Evolutionary conservation across 2,888 invertebrate species (phyloP), one percentile per base, ranked within the genome.

Genomic region (Drosophila longiperda): DNA sequence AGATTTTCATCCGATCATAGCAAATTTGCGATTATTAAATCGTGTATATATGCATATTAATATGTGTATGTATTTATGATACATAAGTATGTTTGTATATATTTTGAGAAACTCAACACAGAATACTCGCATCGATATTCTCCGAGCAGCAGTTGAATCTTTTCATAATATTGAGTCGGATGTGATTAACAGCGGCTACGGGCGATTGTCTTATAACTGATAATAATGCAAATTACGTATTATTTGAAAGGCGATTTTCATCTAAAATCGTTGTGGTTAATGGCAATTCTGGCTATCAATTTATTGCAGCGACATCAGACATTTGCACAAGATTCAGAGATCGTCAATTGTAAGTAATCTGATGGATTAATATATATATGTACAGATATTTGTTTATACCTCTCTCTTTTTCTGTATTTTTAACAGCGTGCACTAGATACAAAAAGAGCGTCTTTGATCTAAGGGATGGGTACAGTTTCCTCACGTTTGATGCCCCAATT

Each of bases 391-490:
- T 40, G 40, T 4, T 15, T 11, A 1, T 15, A 20, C 4, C 4
- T n/a, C 1, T 4, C 6, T 8, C 12, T n/a, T 7, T 15, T 17
- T 45, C 2, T 23, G 32, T 48, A 7, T 12, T 9, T 42, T 33
- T 0, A 15, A 11, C 62, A 84, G 83, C 79, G 1, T 91, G 91
- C 38, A 61, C 75, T 3, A 42, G 48, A 0, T 90, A 82, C 29
- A 91, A 91, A 55, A 74, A 67, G 23, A 54, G 59, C 29, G 67
- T 91, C 9, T 91, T 82, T 36, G 91, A 91, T 29, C 60, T 67
- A 34, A 70, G 64, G 23, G 65, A 57, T 12, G 82, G 81, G 5
- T 89, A 82, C 42, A 80, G 82, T 5, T 81, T 77, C 23, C 73
- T 84, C 0, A n/a, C 83, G 11, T 69, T 68, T 2, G 68, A 62